Base-by-base conservation (phyloP, 1,140 invertebrate genomes). In the Apis laboriosa region DNA sequence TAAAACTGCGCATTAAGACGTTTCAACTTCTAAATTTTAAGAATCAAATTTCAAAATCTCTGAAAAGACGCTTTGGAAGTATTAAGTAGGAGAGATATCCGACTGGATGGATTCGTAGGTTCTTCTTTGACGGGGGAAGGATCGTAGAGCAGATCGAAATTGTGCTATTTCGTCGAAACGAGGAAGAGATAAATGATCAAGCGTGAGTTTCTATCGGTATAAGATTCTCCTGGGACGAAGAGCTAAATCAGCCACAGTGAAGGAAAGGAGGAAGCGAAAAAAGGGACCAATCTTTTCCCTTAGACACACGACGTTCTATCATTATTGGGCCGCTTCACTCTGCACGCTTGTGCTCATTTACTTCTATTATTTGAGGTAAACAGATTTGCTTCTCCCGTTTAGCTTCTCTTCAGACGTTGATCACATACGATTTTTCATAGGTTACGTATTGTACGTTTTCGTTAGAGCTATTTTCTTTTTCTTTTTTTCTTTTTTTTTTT, bases 301-400 rank as follows among this genome's bases (percentile, higher is more conserved):
- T 77, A 84, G 86, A 90, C 84, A 86, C 13, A 77, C 80, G 75
- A 82, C 78, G 88, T 86, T 87, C 87, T 80, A 83, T 84, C 89
- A 88, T 91, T 92, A 93, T 92, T 92, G 91, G 89, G 79, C 84
- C 81, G 84, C 84, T 92, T 92, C 90, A 89, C 83, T 90, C 87
- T 64, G 58, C 75, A 84, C 86, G 91, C 84, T 90, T 80, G 75
- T 87, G 89, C 91, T 93, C 92, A 92, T 94, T 94, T 93, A 90
- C 90, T 89, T 89, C 92, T 91, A 93, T 94, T 93, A 94, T 93
- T 88, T 87, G 72, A 56, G 80, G 60, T 94, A 93, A 94, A 92
- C 92, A 91, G 91, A 93, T 93, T 93, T 91, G 74, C 70, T 56
- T 85, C 24, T 24, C 74, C 77, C 82, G 86, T 86, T 91, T 90